A percentile compares a stretch with the other conserved stretches of the same genome.
phyloP scores from a whole-genome alignment of 2,113 vertebrate species.

The Patagioenas fasciata region DNA sequence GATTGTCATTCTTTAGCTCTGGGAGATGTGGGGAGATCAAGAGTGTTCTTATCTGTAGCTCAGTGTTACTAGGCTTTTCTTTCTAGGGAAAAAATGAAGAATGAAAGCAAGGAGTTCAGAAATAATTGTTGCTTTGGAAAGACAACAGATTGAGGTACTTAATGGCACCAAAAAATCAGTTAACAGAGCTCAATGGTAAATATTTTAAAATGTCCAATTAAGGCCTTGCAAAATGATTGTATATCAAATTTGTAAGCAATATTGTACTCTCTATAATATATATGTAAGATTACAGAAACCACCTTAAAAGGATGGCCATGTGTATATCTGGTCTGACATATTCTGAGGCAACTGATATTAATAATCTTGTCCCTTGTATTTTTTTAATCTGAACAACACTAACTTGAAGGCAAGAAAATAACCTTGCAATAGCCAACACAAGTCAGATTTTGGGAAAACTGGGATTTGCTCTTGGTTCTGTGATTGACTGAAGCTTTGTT shows the following conservation, averaged over 20 bases:
- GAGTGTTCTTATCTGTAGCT: background rate
- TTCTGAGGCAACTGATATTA: background rate
- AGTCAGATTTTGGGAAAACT: background rate
- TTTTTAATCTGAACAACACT: background rate
- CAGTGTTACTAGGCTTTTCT: background rate
- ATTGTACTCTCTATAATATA: background rate
- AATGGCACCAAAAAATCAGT: background rate
- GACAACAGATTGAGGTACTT: background rate
- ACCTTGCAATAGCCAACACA: background rate
- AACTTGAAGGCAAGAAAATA: background rate
- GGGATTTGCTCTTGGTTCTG: background rate
- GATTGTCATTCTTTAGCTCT: background rate
- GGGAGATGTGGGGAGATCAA: background rate
- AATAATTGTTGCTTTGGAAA: background rate
- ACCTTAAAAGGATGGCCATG: background rate
- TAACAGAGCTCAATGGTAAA: background rate
- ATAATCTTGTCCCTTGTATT: background rate
- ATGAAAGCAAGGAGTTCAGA: background rate
- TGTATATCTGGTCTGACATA: background rate
- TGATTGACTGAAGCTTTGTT: constrained; percentile 9
- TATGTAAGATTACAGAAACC: background rate
- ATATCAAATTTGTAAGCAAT: background rate
- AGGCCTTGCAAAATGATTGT: background rate
- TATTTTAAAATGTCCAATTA: constrained; percentile 7
- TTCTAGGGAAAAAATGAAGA: background rate